Percentiles rank a stretch among this genome's conserved stretches.
phyloP scores from a whole-genome alignment of 1,140 invertebrate genomes.

The Heliconius himera region DNA sequence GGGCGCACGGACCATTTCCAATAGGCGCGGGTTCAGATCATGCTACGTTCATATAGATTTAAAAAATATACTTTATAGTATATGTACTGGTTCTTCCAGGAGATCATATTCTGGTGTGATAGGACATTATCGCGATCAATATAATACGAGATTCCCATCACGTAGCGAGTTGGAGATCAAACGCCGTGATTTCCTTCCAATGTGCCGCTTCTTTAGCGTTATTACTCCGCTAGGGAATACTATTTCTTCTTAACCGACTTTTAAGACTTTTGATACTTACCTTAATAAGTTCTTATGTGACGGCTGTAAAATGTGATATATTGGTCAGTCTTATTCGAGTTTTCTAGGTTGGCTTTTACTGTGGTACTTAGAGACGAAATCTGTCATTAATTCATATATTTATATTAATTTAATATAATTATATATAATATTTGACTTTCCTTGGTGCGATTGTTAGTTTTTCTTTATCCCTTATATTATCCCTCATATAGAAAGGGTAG shows the following conservation, averaged over 20 bases:
- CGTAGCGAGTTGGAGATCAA: constrained; percentile 42
- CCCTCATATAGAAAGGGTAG: too few relatives aligned
- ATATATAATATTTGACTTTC: too few relatives aligned
- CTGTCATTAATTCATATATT: too few relatives aligned
- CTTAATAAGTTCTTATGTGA: constrained; percentile 14
- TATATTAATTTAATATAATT: too few relatives aligned
- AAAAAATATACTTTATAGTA: neutral
- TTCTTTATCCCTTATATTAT: too few relatives aligned
- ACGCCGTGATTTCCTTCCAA: constrained; percentile 45
- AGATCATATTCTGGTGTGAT: constrained; percentile 32
- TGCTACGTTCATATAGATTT: too few relatives aligned
- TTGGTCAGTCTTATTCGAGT: neutral
- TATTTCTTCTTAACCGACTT: constrained; percentile 43
- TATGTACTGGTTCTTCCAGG: neutral
- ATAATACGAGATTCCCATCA: constrained; percentile 41
- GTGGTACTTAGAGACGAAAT: neutral
- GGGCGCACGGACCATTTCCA: too few relatives aligned
- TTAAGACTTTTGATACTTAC: constrained; percentile 21
- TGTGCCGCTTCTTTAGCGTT: constrained; percentile 42
- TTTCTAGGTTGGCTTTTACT: neutral
- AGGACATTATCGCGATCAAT: constrained; percentile 43
- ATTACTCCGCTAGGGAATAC: constrained; percentile 41
- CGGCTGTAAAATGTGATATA: constrained; percentile 9
- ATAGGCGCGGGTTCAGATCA: too few relatives aligned
- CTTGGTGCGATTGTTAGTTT: neutral